Evolutionary conservation across 2,113 vertebrate species (phyloP).

Genomic region (Gracilinanus agilis): DNA sequence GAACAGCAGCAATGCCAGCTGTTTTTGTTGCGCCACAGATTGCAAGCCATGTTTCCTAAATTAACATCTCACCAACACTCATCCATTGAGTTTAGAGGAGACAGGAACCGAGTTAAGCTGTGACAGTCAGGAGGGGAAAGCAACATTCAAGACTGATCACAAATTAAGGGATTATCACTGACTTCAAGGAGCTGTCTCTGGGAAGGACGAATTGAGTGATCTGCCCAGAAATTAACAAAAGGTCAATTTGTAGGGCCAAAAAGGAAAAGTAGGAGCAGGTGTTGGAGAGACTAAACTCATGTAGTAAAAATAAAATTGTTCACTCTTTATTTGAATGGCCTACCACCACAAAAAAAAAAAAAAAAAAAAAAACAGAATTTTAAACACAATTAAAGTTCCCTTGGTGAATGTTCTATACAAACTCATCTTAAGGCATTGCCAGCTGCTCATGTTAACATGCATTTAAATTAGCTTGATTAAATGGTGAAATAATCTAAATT

Average conservation of each 20-base stretch:
- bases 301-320: not conserved
- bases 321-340: not conserved
- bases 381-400: not conserved
- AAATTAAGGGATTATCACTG: constrained; percentile 13
- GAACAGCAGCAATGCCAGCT: constrained; percentile 76
- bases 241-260: not conserved
- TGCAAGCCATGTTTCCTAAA: constrained; percentile 65
- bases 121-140: not conserved
- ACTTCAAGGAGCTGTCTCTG: not conserved
- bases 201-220: not conserved
- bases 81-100: constrained; percentile 56
- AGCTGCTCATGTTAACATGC: constrained; percentile 16
- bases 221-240: not conserved
- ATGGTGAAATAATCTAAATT: constrained; percentile 15
- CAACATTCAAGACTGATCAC: constrained; percentile 19
- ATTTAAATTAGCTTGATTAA: constrained; percentile 23
- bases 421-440: not conserved
- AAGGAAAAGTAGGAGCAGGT: not conserved
- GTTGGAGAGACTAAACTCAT: not conserved
- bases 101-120: constrained; percentile 55
- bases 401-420: constrained; percentile 1
- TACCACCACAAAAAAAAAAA: too few relatives aligned
- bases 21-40: constrained; percentile 72
- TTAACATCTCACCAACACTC: constrained; percentile 62
- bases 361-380: constrained; percentile 21